These are phyloP conservation scores for Pseudorectes ferrugineus DNA, from an alignment of 2,113 vertebrate species.

Conservation along the genomic window DNA sequence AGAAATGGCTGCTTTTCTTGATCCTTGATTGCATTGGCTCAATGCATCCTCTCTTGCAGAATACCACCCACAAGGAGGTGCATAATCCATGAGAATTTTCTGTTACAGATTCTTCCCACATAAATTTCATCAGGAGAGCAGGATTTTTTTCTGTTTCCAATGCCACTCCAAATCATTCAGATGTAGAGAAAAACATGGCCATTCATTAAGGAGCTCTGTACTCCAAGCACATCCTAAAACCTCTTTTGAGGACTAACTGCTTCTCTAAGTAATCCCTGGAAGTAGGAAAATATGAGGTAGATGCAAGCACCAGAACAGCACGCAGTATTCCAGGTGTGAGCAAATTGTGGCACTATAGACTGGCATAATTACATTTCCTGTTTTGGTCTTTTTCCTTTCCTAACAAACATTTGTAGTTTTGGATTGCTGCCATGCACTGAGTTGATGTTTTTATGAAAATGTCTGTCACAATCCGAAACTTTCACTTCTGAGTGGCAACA, in stretches of 20 bases:
- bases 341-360: background rate
- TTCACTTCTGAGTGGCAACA: background rate
- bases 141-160: background rate
- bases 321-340: background rate
- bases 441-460: background rate
- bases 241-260: background rate
- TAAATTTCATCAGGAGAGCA: background rate
- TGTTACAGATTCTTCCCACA: background rate
- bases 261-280: background rate
- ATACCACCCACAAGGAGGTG: background rate
- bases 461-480: background rate
- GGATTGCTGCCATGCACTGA: background rate
- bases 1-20: background rate
- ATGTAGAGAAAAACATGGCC: background rate
- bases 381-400: background rate
- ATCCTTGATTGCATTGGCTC: background rate
- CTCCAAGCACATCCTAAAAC: background rate
- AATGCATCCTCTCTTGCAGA: background rate
- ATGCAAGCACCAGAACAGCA: background rate
- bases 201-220: background rate
- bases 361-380: background rate
- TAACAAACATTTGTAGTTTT: background rate
- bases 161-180: background rate
- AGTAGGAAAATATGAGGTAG: background rate
- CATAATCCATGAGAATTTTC: background rate